A percentile compares a stretch with the other conserved stretches of the same genome.
Conservation (phyloP, 2,113 vertebrate species). For the Actenoides lindsayi region DNA sequence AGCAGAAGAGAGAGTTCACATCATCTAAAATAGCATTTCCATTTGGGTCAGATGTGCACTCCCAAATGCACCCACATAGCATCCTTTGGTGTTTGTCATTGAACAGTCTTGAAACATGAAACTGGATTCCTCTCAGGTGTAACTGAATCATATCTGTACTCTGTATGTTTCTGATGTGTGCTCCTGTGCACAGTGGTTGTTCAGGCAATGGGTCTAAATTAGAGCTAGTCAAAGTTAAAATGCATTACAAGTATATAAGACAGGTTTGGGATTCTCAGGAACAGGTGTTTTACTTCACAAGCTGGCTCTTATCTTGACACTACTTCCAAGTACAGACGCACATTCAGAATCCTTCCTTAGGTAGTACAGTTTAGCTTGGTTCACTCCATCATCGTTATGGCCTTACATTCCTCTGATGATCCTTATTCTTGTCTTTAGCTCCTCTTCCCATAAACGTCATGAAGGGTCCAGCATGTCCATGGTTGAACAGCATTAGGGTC, state of each 20-base stretch:
- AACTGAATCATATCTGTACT: background rate
- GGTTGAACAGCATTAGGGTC: background rate
- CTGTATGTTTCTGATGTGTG: background rate
- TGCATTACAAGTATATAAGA: background rate
- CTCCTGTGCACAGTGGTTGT: background rate
- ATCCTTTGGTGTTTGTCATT: fast-evolving
- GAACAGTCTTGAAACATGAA: background rate
- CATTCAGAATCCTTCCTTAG: background rate
- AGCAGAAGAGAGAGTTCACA: background rate
- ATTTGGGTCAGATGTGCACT: background rate
- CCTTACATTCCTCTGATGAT: background rate
- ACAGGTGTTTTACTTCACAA: background rate
- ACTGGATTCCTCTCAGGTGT: background rate
- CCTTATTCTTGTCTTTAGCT: background rate
- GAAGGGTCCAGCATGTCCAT: fast-evolving
- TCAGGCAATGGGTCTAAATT: background rate
- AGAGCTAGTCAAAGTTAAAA: background rate
- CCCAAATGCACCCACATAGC: background rate
- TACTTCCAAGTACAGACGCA: background rate
- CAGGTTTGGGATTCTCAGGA: background rate
- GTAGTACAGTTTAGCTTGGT: background rate
- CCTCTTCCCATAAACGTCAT: background rate
- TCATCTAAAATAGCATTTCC: background rate
- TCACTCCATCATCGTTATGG: background rate
- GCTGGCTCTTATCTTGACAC: background rate